Conservation (phyloP, 2,888 invertebrate genomes). For the Lasiommata megera region DNA sequence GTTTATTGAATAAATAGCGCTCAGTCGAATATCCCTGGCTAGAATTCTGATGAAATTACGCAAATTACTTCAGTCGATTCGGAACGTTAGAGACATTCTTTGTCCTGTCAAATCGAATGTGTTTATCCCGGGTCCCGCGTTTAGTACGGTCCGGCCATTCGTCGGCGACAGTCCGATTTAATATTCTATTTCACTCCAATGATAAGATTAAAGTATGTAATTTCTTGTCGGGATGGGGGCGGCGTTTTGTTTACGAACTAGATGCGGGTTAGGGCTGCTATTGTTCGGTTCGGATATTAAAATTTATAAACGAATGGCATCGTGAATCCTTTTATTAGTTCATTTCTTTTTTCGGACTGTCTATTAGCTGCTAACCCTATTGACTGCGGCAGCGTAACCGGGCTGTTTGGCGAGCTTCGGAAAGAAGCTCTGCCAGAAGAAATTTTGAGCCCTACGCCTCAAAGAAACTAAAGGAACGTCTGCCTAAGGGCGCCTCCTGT, state of each 20-base stretch:
- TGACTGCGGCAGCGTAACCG: too few relatives aligned
- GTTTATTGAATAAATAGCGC: too few relatives aligned
- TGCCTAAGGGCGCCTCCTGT: too few relatives aligned
- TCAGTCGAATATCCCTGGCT: neutral
- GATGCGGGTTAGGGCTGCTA: constrained; percentile 52
- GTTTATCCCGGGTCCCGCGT: constrained; percentile 49
- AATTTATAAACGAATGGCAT: too few relatives aligned
- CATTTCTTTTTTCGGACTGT: too few relatives aligned
- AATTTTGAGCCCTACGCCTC: too few relatives aligned
- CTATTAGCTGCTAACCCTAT: too few relatives aligned
- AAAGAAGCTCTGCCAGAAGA: too few relatives aligned
- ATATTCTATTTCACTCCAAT: constrained; percentile 77
- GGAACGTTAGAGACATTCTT: constrained; percentile 47
- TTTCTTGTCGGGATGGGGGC: constrained; percentile 72
- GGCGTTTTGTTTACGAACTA: constrained; percentile 59
- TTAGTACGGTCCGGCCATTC: constrained; percentile 63
- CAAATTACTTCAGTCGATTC: constrained; percentile 19
- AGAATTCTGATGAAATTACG: neutral
- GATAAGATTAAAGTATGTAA: constrained; percentile 82
- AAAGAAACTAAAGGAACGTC: too few relatives aligned
- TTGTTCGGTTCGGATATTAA: neutral
- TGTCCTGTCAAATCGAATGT: constrained; percentile 55
- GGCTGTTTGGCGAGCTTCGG: too few relatives aligned
- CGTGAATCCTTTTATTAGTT: too few relatives aligned
- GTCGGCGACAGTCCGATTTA: constrained; percentile 69